Evolutionary conservation across 2,113 vertebrate species (phyloP), one percentile per base, ranked within the genome.

Genomic region (Sinocyclocheilus anophthalmus): DNA sequence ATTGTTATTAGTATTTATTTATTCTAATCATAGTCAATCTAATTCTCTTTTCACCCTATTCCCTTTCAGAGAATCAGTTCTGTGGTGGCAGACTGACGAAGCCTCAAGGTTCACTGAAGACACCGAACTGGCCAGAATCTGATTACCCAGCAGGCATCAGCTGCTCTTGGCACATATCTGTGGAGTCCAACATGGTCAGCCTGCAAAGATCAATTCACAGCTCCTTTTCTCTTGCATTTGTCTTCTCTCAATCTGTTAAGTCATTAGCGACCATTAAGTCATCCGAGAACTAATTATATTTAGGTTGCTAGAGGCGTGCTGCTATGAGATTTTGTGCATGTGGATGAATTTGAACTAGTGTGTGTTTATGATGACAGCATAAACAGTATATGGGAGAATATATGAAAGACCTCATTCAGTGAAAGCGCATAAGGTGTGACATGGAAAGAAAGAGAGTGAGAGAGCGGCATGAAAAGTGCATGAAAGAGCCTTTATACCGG

Each of bases 131-230:
- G 97, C 97, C 96, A 0, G 95, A 97, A 81, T 93, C 93, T 0
- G 92, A 97, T 91, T 98, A 98, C 91, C 97, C 97, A 70, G 94
- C 96, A 80, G 97, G 97, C 89, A 96, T 97, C 95, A 97, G 96
- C 92, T 98, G 97, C 88, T 97, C 97, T 89, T 98, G 97, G 97
- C 96, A 97, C 91, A 96, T 98, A 91, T 92, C 96, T 0, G 96
- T 96, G 0, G 95, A 96, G n/a, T 90, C 90, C 2, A 93, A 93
- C 91, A 95, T 96, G 90, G 97, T 97, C 87, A 93, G 89, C 33
- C 30, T 24, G 81, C 79, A 11, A 88, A 20, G 45, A 20, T 81
- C 37, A 87, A 42, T 82, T 88, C 73, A 75, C 85, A 65, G 50
- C 50, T 77, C 42, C 20, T 79, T 13, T 24, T 70, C 16, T 50